Conservation (phyloP, 2,888 invertebrate genomes). For the Conops quadrifasciatus region DNA sequence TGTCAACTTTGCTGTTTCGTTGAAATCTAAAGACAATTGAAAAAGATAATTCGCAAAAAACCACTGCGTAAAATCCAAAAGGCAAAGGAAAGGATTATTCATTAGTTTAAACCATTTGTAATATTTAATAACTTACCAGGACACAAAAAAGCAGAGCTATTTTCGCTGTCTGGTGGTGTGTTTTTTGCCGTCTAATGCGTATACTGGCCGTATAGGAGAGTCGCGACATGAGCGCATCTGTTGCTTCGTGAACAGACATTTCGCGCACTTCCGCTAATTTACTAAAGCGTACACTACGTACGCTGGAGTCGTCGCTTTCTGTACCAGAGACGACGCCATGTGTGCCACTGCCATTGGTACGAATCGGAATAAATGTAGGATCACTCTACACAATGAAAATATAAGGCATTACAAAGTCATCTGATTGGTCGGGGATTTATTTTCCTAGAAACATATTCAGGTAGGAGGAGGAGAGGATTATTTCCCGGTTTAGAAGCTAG, state of each 20-base stretch:
- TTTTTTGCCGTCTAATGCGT: slow-evolving; percentile 74
- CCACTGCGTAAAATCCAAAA: slow-evolving; percentile 75
- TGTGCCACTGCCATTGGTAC: slow-evolving; percentile 68
- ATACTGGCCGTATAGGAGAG: slow-evolving; percentile 94
- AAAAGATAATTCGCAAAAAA: slow-evolving; percentile 93
- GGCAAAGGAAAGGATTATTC: slow-evolving; percentile 41
- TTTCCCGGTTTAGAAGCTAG: too few species aligned
- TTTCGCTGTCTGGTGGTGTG: slow-evolving; percentile 76
- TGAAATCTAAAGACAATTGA: slow-evolving; percentile 85
- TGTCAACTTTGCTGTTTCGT: slow-evolving; percentile 87
- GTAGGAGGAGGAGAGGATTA: too few species aligned
- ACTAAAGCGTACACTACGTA: slow-evolving; percentile 88
- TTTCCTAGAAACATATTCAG: too few species aligned
- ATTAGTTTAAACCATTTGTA: neutral
- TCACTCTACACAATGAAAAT: slow-evolving; percentile 73
- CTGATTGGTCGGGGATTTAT: too few species aligned
- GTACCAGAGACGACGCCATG: slow-evolving; percentile 70
- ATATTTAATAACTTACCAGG: slow-evolving; percentile 71
- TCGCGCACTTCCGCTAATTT: slow-evolving; percentile 88
- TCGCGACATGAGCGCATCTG: slow-evolving; percentile 90
- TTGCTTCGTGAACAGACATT: slow-evolving; percentile 89
- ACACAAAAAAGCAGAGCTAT: slow-evolving; percentile 86
- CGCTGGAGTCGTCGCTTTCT: slow-evolving; percentile 85
- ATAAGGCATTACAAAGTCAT: neutral
- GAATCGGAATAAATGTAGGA: slow-evolving; percentile 90